Evolutionary conservation across 2,888 invertebrate genomes (phyloP), one percentile per base, ranked within the genome.

Genomic region (Cryptophagus acutangulus): DNA sequence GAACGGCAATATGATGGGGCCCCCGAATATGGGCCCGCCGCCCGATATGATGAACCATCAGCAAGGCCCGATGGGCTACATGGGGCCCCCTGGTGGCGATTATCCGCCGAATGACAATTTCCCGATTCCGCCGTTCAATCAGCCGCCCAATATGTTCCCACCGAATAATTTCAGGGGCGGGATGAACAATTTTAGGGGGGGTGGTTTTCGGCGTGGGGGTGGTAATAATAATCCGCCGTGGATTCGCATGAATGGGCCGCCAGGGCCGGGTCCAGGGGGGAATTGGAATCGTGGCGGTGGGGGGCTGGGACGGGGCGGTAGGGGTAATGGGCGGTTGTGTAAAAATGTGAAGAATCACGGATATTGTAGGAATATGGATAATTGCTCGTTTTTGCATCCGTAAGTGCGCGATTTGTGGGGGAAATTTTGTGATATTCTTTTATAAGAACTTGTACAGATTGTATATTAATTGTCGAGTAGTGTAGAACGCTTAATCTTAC

Each of bases 331-430:
- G 64, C 26, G 76, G 74, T 25, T 78, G 73, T 91, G 90, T 63
- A 82, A 85, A 63, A 84, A 87, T 64, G 85, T 85, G 59, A 82
- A 84, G 63, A 81, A 83, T 57, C 81, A 78, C 55, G 90, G 90
- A 1, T 85, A 80, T 45, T 92, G 92, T 70, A 74, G 87, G 36
- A 80, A 85, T 62, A 87, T 87, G 39, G 85, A 85, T 55, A 82
- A 82, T 54, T 93, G 92, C 70, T 79, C 82, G 38, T 92, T 85
- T 67, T 71, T 88, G 52, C 92, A 92, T 73, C 87, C 87, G 6
- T 43, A 40, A 33, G 17, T 26, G 4, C 12, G 3, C 12, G 26
- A 12, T 4, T 26, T 26, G 26, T 4, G 26, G 3, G 26, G 12
- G 4, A 26, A 6, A 26, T 26, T 26, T 3, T 26, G n/a, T 26